Base-by-base conservation (phyloP, 2,888 invertebrate species). In the Uropetala carovei region DNA sequence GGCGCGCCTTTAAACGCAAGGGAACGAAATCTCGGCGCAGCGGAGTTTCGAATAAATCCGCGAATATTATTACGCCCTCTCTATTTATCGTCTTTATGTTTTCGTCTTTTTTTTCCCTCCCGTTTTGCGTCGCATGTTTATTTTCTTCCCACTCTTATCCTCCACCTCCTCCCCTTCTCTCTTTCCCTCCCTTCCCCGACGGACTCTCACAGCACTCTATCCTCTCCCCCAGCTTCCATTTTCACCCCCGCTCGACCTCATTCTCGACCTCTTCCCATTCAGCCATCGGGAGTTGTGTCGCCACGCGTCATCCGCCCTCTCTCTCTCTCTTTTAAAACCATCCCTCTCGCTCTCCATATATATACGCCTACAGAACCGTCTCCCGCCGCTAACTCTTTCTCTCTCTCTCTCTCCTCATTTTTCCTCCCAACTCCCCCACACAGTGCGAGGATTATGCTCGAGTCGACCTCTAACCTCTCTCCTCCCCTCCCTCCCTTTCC, bases 201-300 rank as follows among this genome's bases (percentile, higher is more conserved):
- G 43, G 43, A 43, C 43, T 43, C 43, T 5, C 43, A 43, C 5
- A 43, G 43, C 43, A 43, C 43, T 43, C 43, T 43, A 5, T 75
- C 22, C 75, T 27, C 22, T 75, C 75, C 22, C 10, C 13, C 22
- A 22, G 5, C 0, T 75, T 3, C 43, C 43, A 43, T 43, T 22
- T 16, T 14, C 64, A 64, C 64, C 16, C 68, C n/a, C 8, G 22
- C 22, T 27, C 75, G 75, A 75, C 75, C 75, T 27, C 75, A 75
- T 27, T 75, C 27, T 22, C 75, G 75, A 43, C 43, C 43, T 43
- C 43, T 43, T 5, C 75, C 75, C 22, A 75, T 75, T 75, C 75
- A 75, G 75, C 22, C 13, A 75, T 27, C 75, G 75, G 75, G 75
- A 75, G 75, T 27, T 27, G 75, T 75, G 75, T 75, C 75, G 22